Evolutionary conservation across 2,797 vertebrate species (phyloP), one percentile per base, ranked within the genome.

Genomic region (Sarcoramphus papa): DNA sequence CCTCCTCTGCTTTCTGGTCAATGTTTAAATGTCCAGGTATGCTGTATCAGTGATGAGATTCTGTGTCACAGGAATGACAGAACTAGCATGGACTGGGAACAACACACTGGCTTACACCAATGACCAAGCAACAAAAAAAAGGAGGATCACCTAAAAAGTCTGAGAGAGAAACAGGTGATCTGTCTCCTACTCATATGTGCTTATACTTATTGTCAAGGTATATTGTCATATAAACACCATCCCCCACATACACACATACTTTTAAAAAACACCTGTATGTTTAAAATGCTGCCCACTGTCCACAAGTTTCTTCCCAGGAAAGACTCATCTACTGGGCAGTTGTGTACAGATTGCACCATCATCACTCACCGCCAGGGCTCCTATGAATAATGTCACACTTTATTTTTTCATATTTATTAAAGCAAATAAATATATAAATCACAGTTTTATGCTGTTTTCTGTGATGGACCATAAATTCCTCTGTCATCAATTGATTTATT

Each of bases 341-440:
- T 68, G 88, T 2, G 17, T 85, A 94, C 54, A 94, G 84, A 93
- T 57, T 92, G 84, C 75, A 87, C 48, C 69, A 68, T 59, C 83
- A 82, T 70, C 67, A 54, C 41, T 93, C 93, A 80, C 90, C 31
- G 10, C 70, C 91, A 88, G 47, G 43, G 51, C 47, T 78, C 48
- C 85, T 51, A 41, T 30, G 74, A 92, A 85, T 88, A 95, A 90
- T 1, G 11, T 33, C 92, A 91, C 53, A 30, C 33, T 93, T 92
- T 77, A 85, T 90, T 95, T 96, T 94, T 95, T 78, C 30, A 65
- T 87, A 92, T 93, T 92, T 96, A 95, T 96, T 94, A 95, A 97
- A 95, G 56, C 45, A 94, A 93, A 96, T 93, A 95, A 96, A 97
- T 94, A 93, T 75, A 94, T 90, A 95, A 97, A 96, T 96, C 92